Evolutionary conservation across 2,888 invertebrate species (phyloP).

Genomic region (Blomia tropicalis): DNA sequence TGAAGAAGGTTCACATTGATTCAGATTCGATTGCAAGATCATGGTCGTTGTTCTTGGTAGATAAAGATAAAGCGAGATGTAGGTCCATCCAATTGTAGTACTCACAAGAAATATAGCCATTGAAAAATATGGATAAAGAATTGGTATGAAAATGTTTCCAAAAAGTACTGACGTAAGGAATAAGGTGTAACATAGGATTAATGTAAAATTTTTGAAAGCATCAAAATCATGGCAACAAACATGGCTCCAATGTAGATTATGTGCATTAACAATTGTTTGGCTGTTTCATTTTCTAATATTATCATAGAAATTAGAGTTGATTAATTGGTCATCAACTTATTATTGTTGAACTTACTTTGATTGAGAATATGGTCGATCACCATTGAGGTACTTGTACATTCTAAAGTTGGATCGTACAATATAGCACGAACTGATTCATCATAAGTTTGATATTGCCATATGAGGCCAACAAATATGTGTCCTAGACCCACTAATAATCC

Average conservation of each 20-base stretch:
- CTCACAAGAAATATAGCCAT: background rate
- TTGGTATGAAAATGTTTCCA: background rate
- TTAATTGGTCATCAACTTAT: too few species aligned
- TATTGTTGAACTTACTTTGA: constrained; percentile 6
- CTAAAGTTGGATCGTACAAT: background rate
- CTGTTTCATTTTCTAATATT: constrained; percentile 7
- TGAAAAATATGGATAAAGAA: background rate
- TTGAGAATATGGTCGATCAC: constrained; percentile 1
- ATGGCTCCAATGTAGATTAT: background rate
- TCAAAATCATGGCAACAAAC: background rate
- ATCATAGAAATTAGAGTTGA: too few species aligned
- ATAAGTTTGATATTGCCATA: constrained; percentile 3
- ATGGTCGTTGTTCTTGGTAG: too few species aligned
- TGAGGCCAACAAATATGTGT: background rate
- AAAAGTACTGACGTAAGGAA: background rate
- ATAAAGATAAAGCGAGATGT: background rate
- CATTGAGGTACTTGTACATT: background rate
- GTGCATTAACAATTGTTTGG: background rate
- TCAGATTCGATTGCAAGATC: too few species aligned
- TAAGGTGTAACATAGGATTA: background rate
- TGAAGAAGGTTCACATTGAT: too few species aligned
- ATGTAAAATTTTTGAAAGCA: background rate
- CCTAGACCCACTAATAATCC: background rate
- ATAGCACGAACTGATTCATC: background rate
- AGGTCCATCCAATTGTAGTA: background rate